phyloP scores from a whole-genome alignment of 2,888 invertebrate genomes.

The Lepeophtheirus nordmannii region DNA sequence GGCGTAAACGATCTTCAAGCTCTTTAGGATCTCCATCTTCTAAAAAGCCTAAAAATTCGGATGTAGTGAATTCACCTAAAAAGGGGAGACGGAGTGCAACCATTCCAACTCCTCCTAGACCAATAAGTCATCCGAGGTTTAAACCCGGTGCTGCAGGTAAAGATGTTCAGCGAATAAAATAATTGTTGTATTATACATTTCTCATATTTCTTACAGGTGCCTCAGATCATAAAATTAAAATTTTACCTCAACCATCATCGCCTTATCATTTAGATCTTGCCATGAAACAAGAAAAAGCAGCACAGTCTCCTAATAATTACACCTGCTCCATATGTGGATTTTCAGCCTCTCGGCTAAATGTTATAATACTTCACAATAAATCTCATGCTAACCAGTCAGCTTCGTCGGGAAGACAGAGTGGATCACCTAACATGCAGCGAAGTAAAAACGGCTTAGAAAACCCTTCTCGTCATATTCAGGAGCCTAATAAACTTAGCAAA shows the following conservation, averaged over 20 bases:
- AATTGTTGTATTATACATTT: slow-evolving; percentile 28
- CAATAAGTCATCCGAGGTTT: slow-evolving; percentile 20
- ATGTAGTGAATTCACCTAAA: neutral
- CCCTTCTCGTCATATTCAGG: no score
- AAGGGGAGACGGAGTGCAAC: neutral
- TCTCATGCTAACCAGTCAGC: slow-evolving; percentile 37
- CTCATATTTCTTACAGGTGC: slow-evolving; percentile 37
- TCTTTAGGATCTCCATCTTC: neutral
- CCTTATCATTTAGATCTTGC: slow-evolving; percentile 26
- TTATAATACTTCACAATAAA: slow-evolving; percentile 55
- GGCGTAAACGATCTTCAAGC: slow-evolving; percentile 1
- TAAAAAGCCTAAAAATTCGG: neutral
- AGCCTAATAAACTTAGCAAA: neutral
- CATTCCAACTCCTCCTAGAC: neutral
- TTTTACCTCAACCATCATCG: slow-evolving; percentile 42
- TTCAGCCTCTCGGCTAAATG: slow-evolving; percentile 51
- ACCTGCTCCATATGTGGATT: slow-evolving; percentile 50
- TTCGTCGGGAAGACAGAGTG: neutral
- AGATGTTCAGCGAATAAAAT: neutral
- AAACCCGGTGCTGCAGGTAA: slow-evolving; percentile 9
- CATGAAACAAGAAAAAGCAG: slow-evolving; percentile 5
- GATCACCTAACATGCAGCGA: slow-evolving; percentile 1
- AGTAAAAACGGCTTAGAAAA: neutral
- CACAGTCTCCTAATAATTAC: slow-evolving; percentile 33
- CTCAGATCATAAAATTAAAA: slow-evolving; percentile 47